Conservation (phyloP, 2,797 vertebrate genomes). For the Pitangus sulphuratus region DNA sequence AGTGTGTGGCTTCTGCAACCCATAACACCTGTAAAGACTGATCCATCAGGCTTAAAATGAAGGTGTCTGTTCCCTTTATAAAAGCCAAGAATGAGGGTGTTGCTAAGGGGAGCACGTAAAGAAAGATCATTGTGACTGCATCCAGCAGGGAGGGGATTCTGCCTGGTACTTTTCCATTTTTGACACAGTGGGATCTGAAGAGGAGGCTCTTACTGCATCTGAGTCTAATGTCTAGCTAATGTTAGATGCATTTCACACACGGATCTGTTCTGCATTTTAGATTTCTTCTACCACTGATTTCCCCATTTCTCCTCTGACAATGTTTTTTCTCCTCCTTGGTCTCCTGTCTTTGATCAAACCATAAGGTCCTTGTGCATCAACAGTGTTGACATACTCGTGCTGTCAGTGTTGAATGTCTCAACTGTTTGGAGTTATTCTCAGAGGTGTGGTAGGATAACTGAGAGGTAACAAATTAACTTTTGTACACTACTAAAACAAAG, state of each 20-base stretch:
- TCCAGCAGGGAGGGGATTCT: neutral
- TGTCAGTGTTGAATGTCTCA: neutral
- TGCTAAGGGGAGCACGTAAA: neutral
- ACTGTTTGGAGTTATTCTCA: neutral
- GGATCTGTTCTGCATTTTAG: neutral
- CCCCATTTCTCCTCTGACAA: neutral
- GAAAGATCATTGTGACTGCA: neutral
- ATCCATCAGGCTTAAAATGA: neutral
- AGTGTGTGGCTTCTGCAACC: neutral
- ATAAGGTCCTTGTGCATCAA: fast-evolving
- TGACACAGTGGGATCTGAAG: neutral
- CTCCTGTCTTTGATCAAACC: neutral
- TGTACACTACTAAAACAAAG: neutral
- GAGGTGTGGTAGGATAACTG: neutral
- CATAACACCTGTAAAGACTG: neutral
- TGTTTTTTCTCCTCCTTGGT: neutral
- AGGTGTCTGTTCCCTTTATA: neutral
- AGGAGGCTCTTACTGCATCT: neutral
- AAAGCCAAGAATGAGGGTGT: neutral
- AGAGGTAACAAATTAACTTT: neutral
- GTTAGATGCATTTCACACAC: neutral
- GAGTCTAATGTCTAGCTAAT: neutral
- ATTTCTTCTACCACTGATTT: neutral
- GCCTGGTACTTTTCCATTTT: neutral
- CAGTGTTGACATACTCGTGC: neutral